Evolutionary conservation across 2,888 invertebrate species (phyloP).

Genomic region (Nemotelus pantherinus): DNA sequence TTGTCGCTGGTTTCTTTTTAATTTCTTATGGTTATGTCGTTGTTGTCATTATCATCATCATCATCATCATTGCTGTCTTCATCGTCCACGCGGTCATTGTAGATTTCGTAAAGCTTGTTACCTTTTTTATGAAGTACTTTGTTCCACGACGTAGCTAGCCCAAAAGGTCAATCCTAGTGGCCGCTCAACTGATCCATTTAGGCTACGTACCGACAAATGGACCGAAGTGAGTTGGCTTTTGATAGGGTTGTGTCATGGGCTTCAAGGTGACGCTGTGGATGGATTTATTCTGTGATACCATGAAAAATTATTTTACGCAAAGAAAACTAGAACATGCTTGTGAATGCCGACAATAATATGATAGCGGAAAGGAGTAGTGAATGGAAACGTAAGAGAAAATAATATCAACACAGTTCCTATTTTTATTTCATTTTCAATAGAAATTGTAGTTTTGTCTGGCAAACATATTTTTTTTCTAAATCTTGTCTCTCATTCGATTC

Average conservation of each 20-base stretch:
- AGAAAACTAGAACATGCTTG: constrained; percentile 12
- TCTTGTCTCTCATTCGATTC: too few species aligned
- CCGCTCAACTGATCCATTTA: not conserved
- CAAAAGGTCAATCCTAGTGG: constrained; percentile 17
- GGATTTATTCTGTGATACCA: not conserved
- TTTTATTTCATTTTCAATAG: too few species aligned
- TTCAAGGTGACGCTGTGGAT: constrained; percentile 15
- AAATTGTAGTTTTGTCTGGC: too few species aligned
- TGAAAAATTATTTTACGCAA: not conserved
- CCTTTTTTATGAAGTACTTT: constrained; percentile 19
- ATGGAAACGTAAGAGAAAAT: too few species aligned
- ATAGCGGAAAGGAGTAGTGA: too few species aligned
- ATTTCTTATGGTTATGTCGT: constrained; percentile 20
- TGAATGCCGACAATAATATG: too few species aligned
- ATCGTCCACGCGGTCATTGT: too few species aligned
- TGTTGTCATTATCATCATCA: not conserved
- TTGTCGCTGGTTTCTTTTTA: not conserved
- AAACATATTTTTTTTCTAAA: too few species aligned
- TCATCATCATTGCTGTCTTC: too few species aligned
- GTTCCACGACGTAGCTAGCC: not conserved
- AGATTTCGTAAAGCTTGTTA: constrained; percentile 36
- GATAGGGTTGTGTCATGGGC: not conserved
- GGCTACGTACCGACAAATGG: not conserved
- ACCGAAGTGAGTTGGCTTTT: not conserved
- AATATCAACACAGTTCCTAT: too few species aligned